phyloP scores from a whole-genome alignment of 2,113 vertebrate species.

The Dipodomys stephensi region DNA sequence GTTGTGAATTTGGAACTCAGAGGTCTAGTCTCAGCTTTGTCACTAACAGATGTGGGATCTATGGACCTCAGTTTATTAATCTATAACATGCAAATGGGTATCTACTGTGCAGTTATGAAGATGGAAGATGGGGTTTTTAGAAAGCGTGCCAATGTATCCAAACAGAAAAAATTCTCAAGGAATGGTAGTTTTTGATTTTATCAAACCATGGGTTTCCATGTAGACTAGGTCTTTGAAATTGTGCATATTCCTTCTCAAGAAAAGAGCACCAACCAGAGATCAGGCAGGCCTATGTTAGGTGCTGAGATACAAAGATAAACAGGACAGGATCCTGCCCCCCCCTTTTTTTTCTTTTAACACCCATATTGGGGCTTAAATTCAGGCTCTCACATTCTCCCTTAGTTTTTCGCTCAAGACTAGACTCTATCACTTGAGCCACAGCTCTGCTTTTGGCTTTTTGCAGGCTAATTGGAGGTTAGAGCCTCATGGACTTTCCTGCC shows the following conservation, averaged over 20 bases:
- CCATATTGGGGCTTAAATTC: too few relatives aligned
- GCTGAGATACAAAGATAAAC: background rate
- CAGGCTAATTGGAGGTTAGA: too few relatives aligned
- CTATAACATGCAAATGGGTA: background rate
- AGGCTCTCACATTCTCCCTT: too few relatives aligned
- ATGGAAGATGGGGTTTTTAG: background rate
- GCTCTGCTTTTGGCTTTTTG: too few relatives aligned
- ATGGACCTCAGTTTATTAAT: background rate
- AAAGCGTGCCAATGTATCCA: background rate
- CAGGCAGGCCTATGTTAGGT: background rate
- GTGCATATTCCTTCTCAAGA: background rate
- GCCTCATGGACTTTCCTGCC: too few relatives aligned
- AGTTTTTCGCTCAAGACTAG: too few relatives aligned
- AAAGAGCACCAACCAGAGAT: background rate
- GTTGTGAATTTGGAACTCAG: background rate
- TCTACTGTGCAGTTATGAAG: background rate
- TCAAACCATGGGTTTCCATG: background rate
- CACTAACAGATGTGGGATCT: background rate
- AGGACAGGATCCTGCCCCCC: background rate
- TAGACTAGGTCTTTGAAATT: conserved; percentile 18
- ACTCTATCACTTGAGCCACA: too few relatives aligned
- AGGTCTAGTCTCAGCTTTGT: background rate
- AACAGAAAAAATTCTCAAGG: background rate
- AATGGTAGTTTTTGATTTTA: conserved; percentile 31
- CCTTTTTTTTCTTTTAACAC: background rate